phyloP scores from a whole-genome alignment of 2,797 vertebrate genomes.

The Austrolebias charrua region DNA sequence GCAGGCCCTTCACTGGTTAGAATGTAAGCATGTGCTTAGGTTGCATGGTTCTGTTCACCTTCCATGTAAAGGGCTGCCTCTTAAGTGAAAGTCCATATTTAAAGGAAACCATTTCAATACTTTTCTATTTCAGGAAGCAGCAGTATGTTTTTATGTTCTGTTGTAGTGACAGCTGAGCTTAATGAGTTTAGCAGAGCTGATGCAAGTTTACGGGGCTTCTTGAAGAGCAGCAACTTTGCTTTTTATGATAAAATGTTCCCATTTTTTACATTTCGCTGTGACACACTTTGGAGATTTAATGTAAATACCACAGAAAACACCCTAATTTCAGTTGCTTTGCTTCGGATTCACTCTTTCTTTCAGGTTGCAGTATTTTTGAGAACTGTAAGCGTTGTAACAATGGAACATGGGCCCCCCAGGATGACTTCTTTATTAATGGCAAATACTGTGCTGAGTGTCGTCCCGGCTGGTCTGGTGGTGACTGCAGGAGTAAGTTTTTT shows the following conservation, averaged over 20 bases:
- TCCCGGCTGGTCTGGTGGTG: constrained; percentile 94
- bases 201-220: constrained; percentile 14
- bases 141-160: constrained; percentile 27
- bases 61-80: constrained; percentile 16
- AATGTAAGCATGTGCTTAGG: constrained; percentile 14
- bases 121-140: constrained; percentile 56
- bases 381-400: constrained; percentile 97
- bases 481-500: constrained; percentile 91
- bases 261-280: background rate
- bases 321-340: background rate
- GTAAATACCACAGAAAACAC: background rate
- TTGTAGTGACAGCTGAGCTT: constrained; percentile 38
- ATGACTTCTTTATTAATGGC: constrained; percentile 93
- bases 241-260: constrained; percentile 1
- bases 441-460: constrained; percentile 93
- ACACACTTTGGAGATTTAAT: background rate
- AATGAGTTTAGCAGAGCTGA: constrained; percentile 64
- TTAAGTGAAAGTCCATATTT: constrained; percentile 58
- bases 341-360: constrained; percentile 12
- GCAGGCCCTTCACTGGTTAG: constrained; percentile 17
- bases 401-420: constrained; percentile 91
- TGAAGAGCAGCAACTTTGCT: background rate
- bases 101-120: constrained; percentile 28
- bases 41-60: constrained; percentile 17
- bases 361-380: constrained; percentile 97